Conservation (phyloP, 2,888 invertebrate species). For the Eretmocerus hayati region DNA sequence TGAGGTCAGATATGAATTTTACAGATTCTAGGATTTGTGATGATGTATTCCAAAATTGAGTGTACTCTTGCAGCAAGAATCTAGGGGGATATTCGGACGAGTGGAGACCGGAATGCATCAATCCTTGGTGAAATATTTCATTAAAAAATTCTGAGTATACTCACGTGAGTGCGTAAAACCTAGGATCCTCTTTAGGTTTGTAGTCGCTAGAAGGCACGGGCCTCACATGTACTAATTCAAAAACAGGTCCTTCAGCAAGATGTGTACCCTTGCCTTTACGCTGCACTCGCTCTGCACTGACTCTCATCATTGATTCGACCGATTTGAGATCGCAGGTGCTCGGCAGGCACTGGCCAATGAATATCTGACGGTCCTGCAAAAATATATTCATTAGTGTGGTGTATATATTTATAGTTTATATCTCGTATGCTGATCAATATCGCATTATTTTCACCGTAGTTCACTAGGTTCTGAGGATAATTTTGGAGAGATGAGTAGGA, state of each 20-base stretch:
- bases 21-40: no score
- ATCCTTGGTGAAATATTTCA: no score
- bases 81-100: no score
- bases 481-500: no score
- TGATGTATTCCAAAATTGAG: no score
- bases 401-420: background rate
- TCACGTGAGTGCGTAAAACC: slow-evolving; percentile 66
- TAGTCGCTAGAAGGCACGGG: slow-evolving; percentile 63
- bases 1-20: no score
- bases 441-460: no score
- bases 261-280: slow-evolving; percentile 48
- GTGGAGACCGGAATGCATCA: no score
- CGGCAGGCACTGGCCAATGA: slow-evolving; percentile 71
- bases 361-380: slow-evolving; percentile 58
- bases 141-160: no score
- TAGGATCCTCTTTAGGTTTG: slow-evolving; percentile 58
- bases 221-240: slow-evolving; percentile 58
- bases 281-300: slow-evolving; percentile 45
- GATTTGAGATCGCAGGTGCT: slow-evolving; percentile 54
- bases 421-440: no score
- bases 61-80: no score
- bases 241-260: slow-evolving; percentile 50
- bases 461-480: no score
- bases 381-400: background rate
- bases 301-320: slow-evolving; percentile 39